Percentiles rank a stretch among this genome's conserved stretches.
Evolutionary conservation across 2,113 vertebrate species (phyloP).

Genomic region (Choloepus hoffmanni): DNA sequence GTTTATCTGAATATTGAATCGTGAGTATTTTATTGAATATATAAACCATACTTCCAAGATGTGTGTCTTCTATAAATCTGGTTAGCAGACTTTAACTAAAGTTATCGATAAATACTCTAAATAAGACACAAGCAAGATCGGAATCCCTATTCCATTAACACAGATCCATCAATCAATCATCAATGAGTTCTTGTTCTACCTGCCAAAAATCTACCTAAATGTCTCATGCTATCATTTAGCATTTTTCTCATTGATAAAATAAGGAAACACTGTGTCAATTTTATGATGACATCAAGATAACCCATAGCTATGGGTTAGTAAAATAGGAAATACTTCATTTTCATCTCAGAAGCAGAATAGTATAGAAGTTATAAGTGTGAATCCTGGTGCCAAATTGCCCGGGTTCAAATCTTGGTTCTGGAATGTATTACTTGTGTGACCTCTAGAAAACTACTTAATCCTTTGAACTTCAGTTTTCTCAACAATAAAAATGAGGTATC

Average conservation of each 20-base stretch:
- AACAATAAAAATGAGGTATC: background rate
- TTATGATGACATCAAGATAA: background rate
- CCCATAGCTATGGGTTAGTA: background rate
- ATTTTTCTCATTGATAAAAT: background rate
- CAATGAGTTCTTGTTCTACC: background rate
- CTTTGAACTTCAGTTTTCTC: background rate
- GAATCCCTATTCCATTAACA: background rate
- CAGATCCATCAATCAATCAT: background rate
- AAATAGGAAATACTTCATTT: background rate
- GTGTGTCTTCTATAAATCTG: background rate
- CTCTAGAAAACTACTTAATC: background rate
- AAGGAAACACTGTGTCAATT: background rate
- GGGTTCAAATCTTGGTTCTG: background rate
- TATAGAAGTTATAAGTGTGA: background rate
- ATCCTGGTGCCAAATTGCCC: background rate
- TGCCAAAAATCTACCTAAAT: background rate
- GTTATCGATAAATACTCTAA: constrained; percentile 1
- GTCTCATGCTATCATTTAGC: background rate
- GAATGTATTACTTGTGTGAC: background rate
- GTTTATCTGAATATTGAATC: constrained; percentile 33
- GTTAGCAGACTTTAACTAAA: background rate
- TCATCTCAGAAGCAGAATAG: background rate
- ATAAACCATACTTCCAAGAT: background rate
- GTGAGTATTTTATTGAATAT: constrained; percentile 5
- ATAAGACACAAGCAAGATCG: background rate